phyloP scores from a whole-genome alignment of 2,113 vertebrate species.

The Varanus komodoensis region DNA sequence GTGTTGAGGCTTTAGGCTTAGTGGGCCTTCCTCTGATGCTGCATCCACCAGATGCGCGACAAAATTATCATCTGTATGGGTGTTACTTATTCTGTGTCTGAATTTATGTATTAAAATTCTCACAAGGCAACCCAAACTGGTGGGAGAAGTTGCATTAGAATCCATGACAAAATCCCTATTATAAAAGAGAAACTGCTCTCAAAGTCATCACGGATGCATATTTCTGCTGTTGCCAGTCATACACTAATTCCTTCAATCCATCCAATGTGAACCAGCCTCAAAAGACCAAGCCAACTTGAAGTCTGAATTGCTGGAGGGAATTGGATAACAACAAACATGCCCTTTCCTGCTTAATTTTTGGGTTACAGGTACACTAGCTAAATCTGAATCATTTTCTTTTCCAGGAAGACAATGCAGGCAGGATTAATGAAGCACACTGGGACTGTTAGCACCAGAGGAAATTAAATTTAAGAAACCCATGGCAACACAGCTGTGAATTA shows the following conservation, averaged over 20 bases:
- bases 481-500: neutral
- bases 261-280: neutral
- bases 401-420: neutral
- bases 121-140: neutral
- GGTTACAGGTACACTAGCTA: neutral
- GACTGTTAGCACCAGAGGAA: conserved; percentile 17
- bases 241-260: neutral
- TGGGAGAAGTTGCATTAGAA: neutral
- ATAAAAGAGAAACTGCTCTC: neutral
- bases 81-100: too few species aligned
- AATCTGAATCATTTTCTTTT: conserved; percentile 7
- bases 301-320: neutral
- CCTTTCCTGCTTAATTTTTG: neutral
- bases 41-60: too few species aligned
- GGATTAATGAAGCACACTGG: conserved; percentile 4
- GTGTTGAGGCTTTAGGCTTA: too few species aligned
- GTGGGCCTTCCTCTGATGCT: too few species aligned
- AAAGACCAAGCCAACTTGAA: neutral
- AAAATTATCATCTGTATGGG: neutral
- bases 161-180: neutral
- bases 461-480: conserved; percentile 16
- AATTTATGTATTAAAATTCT: neutral
- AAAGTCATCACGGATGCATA: neutral
- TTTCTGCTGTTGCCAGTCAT: neutral
- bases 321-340: neutral